Percentiles rank a stretch among this genome's conserved stretches.
Conservation (phyloP, 2,888 invertebrate species). For the Lutraria lutraria region DNA sequence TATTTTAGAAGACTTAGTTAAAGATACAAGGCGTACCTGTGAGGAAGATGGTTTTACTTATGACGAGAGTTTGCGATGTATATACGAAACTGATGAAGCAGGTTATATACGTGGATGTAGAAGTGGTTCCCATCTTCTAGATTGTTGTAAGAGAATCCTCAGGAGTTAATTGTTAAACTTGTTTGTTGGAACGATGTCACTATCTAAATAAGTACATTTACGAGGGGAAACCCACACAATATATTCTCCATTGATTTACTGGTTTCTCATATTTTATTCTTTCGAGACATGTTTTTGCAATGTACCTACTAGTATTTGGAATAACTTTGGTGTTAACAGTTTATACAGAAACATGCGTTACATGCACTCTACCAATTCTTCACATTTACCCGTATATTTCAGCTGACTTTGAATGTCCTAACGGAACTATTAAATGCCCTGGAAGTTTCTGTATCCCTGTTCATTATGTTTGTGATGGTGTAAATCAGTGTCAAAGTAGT, state of each 20-base stretch:
- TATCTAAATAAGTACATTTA: background rate
- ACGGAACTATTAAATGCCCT: constrained; percentile 32
- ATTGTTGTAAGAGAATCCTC: constrained; percentile 32
- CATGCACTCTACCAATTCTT: no score
- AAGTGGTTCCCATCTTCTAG: constrained; percentile 28
- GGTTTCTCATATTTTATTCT: no score
- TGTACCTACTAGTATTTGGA: background rate
- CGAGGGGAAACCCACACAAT: background rate
- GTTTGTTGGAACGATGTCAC: background rate
- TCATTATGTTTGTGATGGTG: constrained; percentile 46
- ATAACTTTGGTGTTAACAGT: background rate
- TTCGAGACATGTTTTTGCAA: no score
- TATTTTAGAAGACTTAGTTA: no score
- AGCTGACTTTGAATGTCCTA: constrained; percentile 36
- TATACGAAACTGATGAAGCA: constrained; percentile 30
- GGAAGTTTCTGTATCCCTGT: constrained; percentile 37
- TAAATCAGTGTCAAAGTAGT: constrained; percentile 30
- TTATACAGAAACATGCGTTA: background rate
- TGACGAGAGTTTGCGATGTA: background rate
- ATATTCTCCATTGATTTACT: background rate
- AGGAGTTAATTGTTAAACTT: background rate
- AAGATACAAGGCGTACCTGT: background rate
- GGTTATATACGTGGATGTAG: constrained; percentile 29
- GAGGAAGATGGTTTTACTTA: background rate
- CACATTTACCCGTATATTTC: background rate